Evolutionary conservation across 2,888 invertebrate genomes (phyloP).

Genomic region (Lycaena phlaeas): DNA sequence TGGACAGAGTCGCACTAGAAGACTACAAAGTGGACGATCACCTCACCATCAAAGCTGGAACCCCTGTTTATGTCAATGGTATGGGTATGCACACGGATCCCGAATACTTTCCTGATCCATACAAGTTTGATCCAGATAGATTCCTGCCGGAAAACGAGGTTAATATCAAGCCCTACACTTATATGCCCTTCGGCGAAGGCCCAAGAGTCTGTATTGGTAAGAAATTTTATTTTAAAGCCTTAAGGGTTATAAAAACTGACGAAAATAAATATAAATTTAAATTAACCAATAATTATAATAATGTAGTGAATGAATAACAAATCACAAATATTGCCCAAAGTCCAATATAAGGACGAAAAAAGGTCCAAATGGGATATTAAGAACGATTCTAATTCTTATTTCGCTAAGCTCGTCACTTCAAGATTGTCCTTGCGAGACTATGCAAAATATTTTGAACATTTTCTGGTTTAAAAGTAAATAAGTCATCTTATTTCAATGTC

Average conservation of each 20-base stretch:
- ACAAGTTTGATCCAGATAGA: conserved; percentile 65
- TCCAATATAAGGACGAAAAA: too few species aligned
- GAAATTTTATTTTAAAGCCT: neutral
- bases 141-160: conserved; percentile 67
- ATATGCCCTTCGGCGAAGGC: conserved; percentile 68
- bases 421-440: too few species aligned
- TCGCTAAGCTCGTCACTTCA: too few species aligned
- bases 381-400: too few species aligned
- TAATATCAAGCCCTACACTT: conserved; percentile 31
- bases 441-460: too few species aligned
- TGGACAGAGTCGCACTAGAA: conserved; percentile 28
- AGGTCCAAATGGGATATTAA: too few species aligned
- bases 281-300: neutral
- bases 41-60: conserved; percentile 33
- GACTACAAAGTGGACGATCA: conserved; percentile 34
- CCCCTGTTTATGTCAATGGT: conserved; percentile 29
- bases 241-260: too few species aligned
- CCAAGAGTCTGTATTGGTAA: conserved; percentile 23
- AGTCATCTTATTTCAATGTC: too few species aligned
- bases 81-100: conserved; percentile 44
- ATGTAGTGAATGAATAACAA: too few species aligned
- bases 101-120: conserved; percentile 61
- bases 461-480: too few species aligned
- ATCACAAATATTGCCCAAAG: too few species aligned
- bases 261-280: too few species aligned